Base-by-base conservation (phyloP, 2,797 vertebrate genomes). In the Phoxinus dragarum region DNA sequence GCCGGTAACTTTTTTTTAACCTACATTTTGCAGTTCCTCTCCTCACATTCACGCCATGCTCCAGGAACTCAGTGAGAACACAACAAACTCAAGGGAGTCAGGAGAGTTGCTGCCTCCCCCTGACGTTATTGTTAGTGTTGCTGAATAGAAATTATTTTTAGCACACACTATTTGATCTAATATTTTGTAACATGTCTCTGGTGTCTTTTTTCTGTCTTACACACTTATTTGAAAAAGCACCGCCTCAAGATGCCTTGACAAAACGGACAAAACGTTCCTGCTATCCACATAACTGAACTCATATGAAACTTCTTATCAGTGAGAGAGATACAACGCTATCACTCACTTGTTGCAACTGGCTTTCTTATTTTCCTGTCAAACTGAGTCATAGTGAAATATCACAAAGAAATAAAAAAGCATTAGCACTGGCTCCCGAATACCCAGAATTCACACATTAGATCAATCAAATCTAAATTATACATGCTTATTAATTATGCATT, bases 401-500 rank as follows among this genome's bases (percentile, higher is more conserved):
- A 1, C 6, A 4, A 59, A 77, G 14, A 27, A 17, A 4, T 10
- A 19, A 72, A 36, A n/a, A 47, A 19, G 9, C 1, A 38, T 40
- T 38, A 59, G 14, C 38, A 19, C 11, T 21, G 47, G 59, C 40
- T 47, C 23, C 40, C 21, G 27, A 79, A 23, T 47, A 34, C 27
- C 11, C 19, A 67, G 42, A 47, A 64, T 64, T 79, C 38, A 79
- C 76, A 79, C 38, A 44, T 78, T 31, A 31, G 23, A 17, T 79
- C 8, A 64, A 79, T 66, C 27, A 40, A 78, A 75, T 54, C 9
- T 64, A 34, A 79, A 79, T 64, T 34, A 64, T 7, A 44, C 59
- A 80, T 34, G 40, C 27, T 34, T 49, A 16, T 66, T 49, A 66
- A 80, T 67, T 80, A 80, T 66, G 61, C 42, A 67, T 49, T 67